These are phyloP conservation scores for Micropoecilia bifurca DNA, from an alignment of 2,797 vertebrate species.

Conservation along the genomic window DNA sequence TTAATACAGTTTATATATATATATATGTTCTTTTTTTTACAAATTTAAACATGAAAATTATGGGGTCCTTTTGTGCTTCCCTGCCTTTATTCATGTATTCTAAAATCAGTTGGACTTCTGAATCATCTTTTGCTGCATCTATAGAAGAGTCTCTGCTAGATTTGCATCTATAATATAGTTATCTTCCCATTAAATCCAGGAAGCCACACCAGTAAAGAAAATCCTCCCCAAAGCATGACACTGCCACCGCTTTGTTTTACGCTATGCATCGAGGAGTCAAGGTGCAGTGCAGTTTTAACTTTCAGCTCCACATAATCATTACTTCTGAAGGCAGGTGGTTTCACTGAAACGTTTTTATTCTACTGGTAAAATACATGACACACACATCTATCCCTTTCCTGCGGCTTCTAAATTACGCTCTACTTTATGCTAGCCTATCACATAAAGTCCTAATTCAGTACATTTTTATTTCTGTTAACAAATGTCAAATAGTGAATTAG, in stretches of 20 bases:
- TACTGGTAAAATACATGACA: neutral
- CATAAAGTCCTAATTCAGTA: neutral
- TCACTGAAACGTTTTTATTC: neutral
- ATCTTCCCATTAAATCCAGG: neutral
- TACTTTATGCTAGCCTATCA: neutral
- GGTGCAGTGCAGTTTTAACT: neutral
- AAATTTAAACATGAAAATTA: neutral
- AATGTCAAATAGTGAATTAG: neutral
- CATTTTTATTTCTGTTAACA: neutral
- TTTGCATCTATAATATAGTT: neutral
- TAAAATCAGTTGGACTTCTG: neutral
- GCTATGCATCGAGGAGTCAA: neutral
- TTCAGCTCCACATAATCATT: neutral
- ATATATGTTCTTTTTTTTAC: neutral
- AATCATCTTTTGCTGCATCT: neutral
- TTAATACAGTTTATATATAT: neutral
- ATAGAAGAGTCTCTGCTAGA: neutral
- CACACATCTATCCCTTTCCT: neutral
- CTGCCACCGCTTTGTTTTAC: neutral
- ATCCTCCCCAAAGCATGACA: neutral
- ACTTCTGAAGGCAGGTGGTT: neutral
- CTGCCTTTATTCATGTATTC: neutral
- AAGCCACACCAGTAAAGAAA: neutral
- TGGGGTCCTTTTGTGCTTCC: neutral
- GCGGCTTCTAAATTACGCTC: neutral